A percentile compares a stretch with the other conserved stretches of the same genome.
phyloP scores from a whole-genome alignment of 2,888 invertebrate species.

The Lampropteryx suffumata region DNA sequence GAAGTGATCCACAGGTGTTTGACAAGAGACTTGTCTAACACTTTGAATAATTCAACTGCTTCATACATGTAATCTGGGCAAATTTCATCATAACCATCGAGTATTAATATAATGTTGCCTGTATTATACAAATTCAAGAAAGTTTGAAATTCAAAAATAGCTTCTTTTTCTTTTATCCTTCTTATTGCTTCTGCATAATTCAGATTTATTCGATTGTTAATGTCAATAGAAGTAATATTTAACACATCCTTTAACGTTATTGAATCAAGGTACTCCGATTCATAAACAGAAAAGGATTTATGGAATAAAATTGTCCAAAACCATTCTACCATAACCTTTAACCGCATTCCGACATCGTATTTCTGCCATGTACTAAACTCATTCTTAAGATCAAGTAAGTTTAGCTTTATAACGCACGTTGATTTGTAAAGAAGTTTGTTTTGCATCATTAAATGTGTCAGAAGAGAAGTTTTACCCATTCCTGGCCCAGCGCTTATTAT shows the following conservation, averaged over 20 bases:
- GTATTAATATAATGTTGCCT: slow-evolving; percentile 11
- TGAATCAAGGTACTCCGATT: not conserved
- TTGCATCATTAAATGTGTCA: slow-evolving; percentile 32
- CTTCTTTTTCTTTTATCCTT: not conserved
- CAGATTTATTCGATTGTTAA: not conserved
- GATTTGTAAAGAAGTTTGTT: slow-evolving; percentile 28
- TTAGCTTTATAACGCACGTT: slow-evolving; percentile 34
- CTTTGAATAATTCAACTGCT: slow-evolving; percentile 26
- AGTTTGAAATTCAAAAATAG: slow-evolving; percentile 6
- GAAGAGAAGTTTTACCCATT: slow-evolving; percentile 38
- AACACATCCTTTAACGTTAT: not conserved
- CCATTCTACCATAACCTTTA: no score
- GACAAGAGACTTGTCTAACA: slow-evolving; percentile 13
- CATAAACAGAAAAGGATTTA: slow-evolving; percentile 1
- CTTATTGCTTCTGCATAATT: not conserved
- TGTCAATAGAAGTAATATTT: not conserved
- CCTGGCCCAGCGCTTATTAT: slow-evolving; percentile 36
- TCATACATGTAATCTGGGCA: slow-evolving; percentile 32
- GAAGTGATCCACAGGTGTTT: slow-evolving; percentile 33
- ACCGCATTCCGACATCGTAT: not conserved
- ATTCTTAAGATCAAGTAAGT: slow-evolving; percentile 25
- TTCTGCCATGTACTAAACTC: slow-evolving; percentile 12
- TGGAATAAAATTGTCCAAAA: slow-evolving; percentile 1
- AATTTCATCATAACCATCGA: slow-evolving; percentile 41
- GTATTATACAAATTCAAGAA: slow-evolving; percentile 10